phyloP scores from a whole-genome alignment of 2,797 vertebrate species.

The Notamacropus eugenii region DNA sequence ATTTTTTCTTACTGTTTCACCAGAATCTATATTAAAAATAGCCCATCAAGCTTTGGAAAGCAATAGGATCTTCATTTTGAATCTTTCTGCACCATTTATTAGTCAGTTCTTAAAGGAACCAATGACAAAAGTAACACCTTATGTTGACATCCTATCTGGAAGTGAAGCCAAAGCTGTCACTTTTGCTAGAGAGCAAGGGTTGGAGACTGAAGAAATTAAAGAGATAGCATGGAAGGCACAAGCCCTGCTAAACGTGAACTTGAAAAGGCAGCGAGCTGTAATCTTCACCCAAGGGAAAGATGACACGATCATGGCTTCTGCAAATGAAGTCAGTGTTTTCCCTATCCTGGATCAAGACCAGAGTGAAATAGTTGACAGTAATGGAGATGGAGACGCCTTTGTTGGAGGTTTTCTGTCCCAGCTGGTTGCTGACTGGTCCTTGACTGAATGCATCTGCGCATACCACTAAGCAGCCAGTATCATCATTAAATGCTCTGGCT shows the following conservation, averaged over 20 bases:
- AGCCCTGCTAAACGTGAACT: slow-evolving; percentile 94
- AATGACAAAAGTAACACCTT: slow-evolving; percentile 96
- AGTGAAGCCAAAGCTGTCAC: slow-evolving; percentile 88
- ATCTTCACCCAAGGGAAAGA: slow-evolving; percentile 98
- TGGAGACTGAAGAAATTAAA: slow-evolving; percentile 94
- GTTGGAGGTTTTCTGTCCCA: slow-evolving; percentile 99
- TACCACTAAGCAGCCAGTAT: slow-evolving; percentile 97
- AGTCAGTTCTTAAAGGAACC: slow-evolving; percentile 97
- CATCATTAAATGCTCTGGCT: slow-evolving; percentile 94
- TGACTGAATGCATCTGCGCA: slow-evolving; percentile 94
- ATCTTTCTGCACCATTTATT: slow-evolving; percentile 98
- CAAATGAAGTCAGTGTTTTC: slow-evolving; percentile 91
- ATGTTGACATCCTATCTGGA: slow-evolving; percentile 97
- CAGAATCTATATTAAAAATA: slow-evolving; percentile 96
- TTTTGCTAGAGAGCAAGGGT: too few relatives aligned
- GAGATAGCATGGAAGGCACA: slow-evolving; percentile 94
- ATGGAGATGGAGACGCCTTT: slow-evolving; percentile 98
- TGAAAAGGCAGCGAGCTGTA: slow-evolving; percentile 91
- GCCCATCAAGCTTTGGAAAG: slow-evolving; percentile 92
- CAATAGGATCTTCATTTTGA: slow-evolving; percentile 96
- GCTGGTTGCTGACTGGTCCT: slow-evolving; percentile 89
- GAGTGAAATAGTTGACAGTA: slow-evolving; percentile 96
- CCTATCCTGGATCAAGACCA: slow-evolving; percentile 97
- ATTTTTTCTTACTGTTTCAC: slow-evolving; percentile 98
- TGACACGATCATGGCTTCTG: slow-evolving; percentile 93